A percentile compares a stretch with the other conserved stretches of the same genome.
Evolutionary conservation across 2,797 vertebrate species (phyloP).

Genomic region (Falco rusticolus): DNA sequence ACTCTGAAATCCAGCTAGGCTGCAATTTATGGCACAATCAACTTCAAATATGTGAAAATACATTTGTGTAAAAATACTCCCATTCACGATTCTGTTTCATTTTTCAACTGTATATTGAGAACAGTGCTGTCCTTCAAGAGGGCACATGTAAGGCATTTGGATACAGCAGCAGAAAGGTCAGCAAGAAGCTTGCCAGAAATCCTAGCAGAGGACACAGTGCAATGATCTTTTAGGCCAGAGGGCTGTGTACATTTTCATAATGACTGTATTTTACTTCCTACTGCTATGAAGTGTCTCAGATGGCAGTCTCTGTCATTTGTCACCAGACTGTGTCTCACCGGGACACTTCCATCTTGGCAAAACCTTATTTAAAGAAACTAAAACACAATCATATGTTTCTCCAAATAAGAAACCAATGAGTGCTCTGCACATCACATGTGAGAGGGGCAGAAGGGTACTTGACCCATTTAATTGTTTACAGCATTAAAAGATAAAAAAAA

Average conservation of each 20-base stretch:
- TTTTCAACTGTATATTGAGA: not conserved
- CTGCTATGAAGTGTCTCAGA: not conserved
- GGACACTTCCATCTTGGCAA: not conserved
- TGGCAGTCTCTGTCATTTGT: not conserved
- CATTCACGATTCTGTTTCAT: not conserved
- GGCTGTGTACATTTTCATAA: not conserved
- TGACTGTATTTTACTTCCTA: not conserved
- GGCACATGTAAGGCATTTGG: not conserved
- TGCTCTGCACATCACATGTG: not conserved
- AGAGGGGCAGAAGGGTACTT: not conserved
- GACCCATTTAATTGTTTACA: not conserved
- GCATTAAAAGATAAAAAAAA: not conserved
- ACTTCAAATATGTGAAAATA: accelerated
- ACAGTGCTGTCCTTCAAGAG: not conserved
- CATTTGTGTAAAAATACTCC: not conserved
- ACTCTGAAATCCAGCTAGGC: not conserved
- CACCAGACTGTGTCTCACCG: not conserved
- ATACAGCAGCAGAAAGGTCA: not conserved
- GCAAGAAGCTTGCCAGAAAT: not conserved
- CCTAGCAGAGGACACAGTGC: not conserved
- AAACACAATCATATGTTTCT: not conserved
- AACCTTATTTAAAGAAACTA: not conserved
- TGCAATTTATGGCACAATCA: not conserved
- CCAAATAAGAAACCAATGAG: not conserved
- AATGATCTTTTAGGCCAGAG: not conserved